Evolutionary conservation across 2,888 invertebrate species (phyloP).

Genomic region (Clepsis dumicolana): DNA sequence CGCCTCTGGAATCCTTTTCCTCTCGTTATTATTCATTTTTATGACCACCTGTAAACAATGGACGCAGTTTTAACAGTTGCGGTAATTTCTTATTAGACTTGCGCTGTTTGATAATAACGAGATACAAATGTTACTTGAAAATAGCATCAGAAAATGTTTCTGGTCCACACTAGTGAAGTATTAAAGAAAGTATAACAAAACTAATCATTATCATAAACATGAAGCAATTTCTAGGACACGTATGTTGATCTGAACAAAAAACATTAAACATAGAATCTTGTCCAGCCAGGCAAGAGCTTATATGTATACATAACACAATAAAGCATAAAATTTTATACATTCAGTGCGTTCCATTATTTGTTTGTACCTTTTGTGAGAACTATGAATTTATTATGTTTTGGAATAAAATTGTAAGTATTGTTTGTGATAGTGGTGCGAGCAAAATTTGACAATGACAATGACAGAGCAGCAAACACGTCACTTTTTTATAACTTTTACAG

Average conservation of each 20-base stretch:
- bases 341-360: background rate
- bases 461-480: slow-evolving; percentile 8
- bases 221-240: slow-evolving; percentile 29
- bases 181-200: slow-evolving; percentile 13
- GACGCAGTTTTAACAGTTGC: background rate
- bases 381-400: background rate
- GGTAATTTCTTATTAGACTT: background rate
- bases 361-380: background rate
- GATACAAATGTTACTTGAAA: background rate
- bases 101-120: background rate
- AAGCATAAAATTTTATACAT: background rate
- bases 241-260: slow-evolving; percentile 21
- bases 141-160: background rate
- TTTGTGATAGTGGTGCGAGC: background rate
- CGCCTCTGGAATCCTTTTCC: slow-evolving; percentile 71
- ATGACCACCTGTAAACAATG: slow-evolving; percentile 42
- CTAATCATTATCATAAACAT: slow-evolving; percentile 16
- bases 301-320: background rate
- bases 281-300: no score
- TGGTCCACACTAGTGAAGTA: background rate
- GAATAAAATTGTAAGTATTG: no score
- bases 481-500: background rate
- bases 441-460: slow-evolving; percentile 5
- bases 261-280: background rate
- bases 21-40: slow-evolving; percentile 57